These are phyloP conservation scores for Nemoura dubitans DNA, from an alignment of 2,888 invertebrate species.

Conservation along the genomic window DNA sequence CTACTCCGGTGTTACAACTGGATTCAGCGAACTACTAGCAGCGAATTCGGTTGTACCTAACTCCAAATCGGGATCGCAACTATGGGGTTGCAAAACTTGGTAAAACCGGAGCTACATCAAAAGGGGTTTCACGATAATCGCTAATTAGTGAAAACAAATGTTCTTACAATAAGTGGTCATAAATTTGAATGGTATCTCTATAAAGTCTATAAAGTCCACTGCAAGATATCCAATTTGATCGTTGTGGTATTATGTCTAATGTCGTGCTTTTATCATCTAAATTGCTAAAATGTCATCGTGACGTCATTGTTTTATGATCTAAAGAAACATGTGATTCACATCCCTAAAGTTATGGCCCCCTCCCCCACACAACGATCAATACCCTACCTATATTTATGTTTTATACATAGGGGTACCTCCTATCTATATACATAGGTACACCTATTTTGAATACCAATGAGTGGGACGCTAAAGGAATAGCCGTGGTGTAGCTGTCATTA, in stretches of 20 bases:
- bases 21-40: too few species aligned
- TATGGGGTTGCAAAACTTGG: too few species aligned
- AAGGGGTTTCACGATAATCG: too few species aligned
- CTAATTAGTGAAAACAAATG: too few species aligned
- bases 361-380: neutral
- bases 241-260: neutral
- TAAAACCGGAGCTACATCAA: too few species aligned
- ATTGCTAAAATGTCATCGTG: neutral
- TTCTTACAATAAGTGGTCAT: too few species aligned
- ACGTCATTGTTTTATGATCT: conserved; percentile 1
- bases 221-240: neutral
- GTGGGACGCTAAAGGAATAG: neutral
- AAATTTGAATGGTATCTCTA: too few species aligned
- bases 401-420: too few species aligned
- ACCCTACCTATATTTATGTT: neutral
- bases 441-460: neutral
- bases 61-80: too few species aligned
- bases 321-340: neutral
- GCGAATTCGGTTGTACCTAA: too few species aligned
- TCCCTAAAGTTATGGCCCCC: neutral
- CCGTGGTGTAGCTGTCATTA: neutral
- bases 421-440: neutral
- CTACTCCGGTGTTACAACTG: too few species aligned
- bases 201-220: too few species aligned
- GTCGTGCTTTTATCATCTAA: neutral